Evolutionary conservation across 2,797 vertebrate genomes (phyloP), one percentile per base, ranked within the genome.

Genomic region (Phrynocephalus guinanensis): DNA sequence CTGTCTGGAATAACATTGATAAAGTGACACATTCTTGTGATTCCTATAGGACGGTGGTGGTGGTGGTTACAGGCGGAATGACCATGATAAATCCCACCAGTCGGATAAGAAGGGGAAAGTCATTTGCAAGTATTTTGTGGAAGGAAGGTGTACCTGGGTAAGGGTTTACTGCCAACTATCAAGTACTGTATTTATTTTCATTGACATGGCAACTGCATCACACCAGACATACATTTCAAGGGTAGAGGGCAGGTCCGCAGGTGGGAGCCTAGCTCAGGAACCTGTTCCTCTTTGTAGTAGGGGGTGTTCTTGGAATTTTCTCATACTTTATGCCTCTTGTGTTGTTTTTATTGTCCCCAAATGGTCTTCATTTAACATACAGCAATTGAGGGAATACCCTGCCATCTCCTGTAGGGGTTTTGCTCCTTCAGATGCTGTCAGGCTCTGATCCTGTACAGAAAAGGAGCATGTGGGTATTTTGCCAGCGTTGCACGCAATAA

Each of bases 71-170:
- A 96, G 98, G 63, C 97, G 98, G 79, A 96, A 96, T 5, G 98
- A 98, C 16, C 97, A 98, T 1, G 98, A 99, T 3, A 99, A 99
- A 91, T 97, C 97, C 5, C 96, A 97, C 91, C 96, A 96, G 86
- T 92, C 95, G 0, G 99, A 99, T 76, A 99, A 98, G 96, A 99
- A 99, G 85, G 98, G 98, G 79, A 99, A 99, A 93, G 98, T 98
- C 78, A 98, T 99, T 95, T 99, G 99, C 98, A 99, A 99, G 89
- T 99, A 99, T 96, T 99, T 99, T 66, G 98, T 99, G 50, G 99
- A 99, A 91, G 98, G 98, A 5, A 96, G 98, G 4, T 99, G 98
- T 88, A 99, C 98, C 18, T 99, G 98, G 99, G 99, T 99, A 94
- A 96, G 60, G 18, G 0, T 11, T 18, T 0, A 24, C 10, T 0